Evolutionary conservation across 1,140 invertebrate species (phyloP), one percentile per base, ranked within the genome.

Genomic region (Hyles vespertilio): DNA sequence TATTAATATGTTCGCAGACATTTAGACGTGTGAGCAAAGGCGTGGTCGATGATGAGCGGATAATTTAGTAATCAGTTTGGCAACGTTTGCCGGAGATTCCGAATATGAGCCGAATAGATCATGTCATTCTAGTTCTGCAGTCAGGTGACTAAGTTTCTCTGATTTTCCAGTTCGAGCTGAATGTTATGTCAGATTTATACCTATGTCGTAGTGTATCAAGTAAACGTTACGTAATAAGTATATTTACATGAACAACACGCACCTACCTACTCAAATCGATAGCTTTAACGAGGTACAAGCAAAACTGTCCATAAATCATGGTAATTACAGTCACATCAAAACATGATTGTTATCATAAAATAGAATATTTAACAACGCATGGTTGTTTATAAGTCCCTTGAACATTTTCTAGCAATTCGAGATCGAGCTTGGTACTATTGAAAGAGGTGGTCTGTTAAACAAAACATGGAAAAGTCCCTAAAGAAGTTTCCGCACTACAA

Each of bases 341-440:
- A 65, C 62, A 61, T 51, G 84, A 87, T 22, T 85, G 54, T 69
- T 87, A 87, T 84, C 82, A 45, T 43, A 33, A 77, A 83, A 81
- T 81, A 69, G 80, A 86, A 87, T 84, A 82, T 80, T 84, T 82
- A 84, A 84, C 65, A 67, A 78, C 59, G 63, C 59, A 53, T 61
- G 68, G 72, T 80, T 69, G 70, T 47, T 2, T 5, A 40, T 40
- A 40, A 40, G 36, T 5, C 4, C 36, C 8, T 5, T 40, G 36
- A 40, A 40, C 22, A 22, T 22, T 22, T 22, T 22, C 22, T 22
- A 22, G 22, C 22, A 22, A 22, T 22, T 22, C 22, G 22, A 22
- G 22, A 22, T 22, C 22, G 22, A 22, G 22, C 0, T 22, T 22
- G 22, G 22, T 22, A 22, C 22, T 22, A 22, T 22, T 22, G 22